A percentile compares a stretch with the other conserved stretches of the same genome.
Conservation (phyloP, 37 sponge, comb jelly and placozoan genomes). For the Chondrosia reniformis region DNA sequence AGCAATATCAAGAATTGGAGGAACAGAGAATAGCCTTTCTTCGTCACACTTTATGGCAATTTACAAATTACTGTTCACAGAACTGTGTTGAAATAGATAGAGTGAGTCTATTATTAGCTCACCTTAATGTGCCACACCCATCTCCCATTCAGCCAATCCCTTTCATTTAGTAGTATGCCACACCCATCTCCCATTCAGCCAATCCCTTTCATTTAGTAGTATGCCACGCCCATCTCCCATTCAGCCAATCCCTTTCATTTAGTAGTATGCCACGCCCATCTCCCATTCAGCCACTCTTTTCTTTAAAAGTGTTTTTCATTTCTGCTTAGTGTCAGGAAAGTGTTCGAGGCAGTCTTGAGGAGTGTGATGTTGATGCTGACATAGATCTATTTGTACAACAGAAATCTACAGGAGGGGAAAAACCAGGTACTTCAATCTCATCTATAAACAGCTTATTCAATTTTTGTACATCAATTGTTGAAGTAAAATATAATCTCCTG, state of each 20-base stretch:
- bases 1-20: constrained; percentile 86
- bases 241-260: too few relatives aligned
- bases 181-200: too few relatives aligned
- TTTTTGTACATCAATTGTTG: too few relatives aligned
- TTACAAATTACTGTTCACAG: constrained; percentile 65
- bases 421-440: constrained; percentile 49
- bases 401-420: constrained; percentile 53
- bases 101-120: constrained; percentile 44
- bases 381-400: constrained; percentile 83
- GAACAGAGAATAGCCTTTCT: constrained; percentile 81
- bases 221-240: too few relatives aligned
- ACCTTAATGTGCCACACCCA: too few relatives aligned
- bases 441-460: too few relatives aligned
- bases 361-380: constrained; percentile 80
- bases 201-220: too few relatives aligned
- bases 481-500: too few relatives aligned
- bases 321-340: constrained; percentile 54
- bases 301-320: neutral
- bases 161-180: too few relatives aligned
- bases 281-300: too few relatives aligned
- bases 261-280: too few relatives aligned
- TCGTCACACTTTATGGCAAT: constrained; percentile 75
- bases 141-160: too few relatives aligned
- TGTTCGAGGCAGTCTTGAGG: constrained; percentile 70
- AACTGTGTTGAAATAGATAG: constrained; percentile 66